These are phyloP conservation scores for Corythornis leucogaster DNA, from an alignment of 2,797 vertebrate species.

Conservation along the genomic window DNA sequence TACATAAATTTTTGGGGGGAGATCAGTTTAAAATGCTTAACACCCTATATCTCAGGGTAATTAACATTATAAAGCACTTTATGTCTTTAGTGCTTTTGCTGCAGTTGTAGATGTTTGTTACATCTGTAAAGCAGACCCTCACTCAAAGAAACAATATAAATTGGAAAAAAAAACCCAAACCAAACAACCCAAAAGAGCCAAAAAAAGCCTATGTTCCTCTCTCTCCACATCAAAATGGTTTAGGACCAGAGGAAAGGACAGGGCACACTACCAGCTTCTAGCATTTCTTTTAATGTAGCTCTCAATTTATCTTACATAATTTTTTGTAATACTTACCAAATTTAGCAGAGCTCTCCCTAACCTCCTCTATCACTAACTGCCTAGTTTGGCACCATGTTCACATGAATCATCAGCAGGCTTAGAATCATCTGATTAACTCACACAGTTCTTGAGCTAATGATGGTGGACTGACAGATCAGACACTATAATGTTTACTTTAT, in stretches of 20 bases:
- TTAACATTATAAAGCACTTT: not conserved
- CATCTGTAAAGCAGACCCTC: not conserved
- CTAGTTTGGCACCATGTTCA: not conserved
- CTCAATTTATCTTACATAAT: not conserved
- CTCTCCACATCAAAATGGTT: fast-evolving
- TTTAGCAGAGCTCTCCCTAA: not conserved
- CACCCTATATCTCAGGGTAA: not conserved
- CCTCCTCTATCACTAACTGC: not conserved
- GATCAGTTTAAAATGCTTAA: not conserved
- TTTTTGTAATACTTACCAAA: not conserved
- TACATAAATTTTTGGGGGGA: not conserved
- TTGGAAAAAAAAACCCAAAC: not conserved
- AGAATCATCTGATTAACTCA: not conserved
- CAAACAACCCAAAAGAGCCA: not conserved
- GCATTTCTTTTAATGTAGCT: not conserved
- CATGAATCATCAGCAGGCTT: not conserved
- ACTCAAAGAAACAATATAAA: not conserved
- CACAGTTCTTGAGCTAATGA: not conserved
- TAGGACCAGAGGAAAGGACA: not conserved
- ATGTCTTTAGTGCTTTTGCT: not conserved
- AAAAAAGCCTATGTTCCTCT: not conserved
- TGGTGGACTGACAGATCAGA: not conserved
- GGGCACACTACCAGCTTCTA: not conserved
- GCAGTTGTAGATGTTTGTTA: not conserved
- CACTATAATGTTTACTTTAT: not conserved